Percentiles rank a stretch among this genome's conserved stretches.
These are phyloP conservation scores for Podarcis siculus DNA, from an alignment of 2,797 vertebrate genomes.

Conservation along the genomic window DNA sequence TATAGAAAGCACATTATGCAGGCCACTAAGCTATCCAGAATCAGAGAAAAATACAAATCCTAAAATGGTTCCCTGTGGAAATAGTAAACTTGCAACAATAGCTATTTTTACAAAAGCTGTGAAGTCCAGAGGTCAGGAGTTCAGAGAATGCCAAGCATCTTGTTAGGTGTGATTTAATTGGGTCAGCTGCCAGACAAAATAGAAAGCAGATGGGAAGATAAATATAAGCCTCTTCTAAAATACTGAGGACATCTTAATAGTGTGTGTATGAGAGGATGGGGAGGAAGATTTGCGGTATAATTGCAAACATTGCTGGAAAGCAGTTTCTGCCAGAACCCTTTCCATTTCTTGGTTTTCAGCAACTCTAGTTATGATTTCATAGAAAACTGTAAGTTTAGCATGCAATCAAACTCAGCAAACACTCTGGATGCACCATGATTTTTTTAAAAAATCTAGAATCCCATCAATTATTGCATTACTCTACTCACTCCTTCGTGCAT, in stretches of 20 bases:
- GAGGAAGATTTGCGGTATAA: not conserved
- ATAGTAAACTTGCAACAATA: not conserved
- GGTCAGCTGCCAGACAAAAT: not conserved
- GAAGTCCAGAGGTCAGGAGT: not conserved
- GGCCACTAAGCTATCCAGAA: not conserved
- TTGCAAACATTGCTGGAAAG: not conserved
- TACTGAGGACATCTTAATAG: not conserved
- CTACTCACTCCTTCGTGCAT: not conserved
- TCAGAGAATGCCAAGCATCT: not conserved
- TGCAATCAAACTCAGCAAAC: not conserved
- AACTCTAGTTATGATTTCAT: not conserved
- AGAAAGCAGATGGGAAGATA: not conserved
- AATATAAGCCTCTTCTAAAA: not conserved
- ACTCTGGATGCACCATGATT: not conserved
- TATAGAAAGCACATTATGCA: not conserved
- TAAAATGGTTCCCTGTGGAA: not conserved
- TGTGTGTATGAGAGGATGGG: not conserved
- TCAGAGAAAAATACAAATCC: not conserved
- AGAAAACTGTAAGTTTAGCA: not conserved
- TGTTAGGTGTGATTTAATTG: not conserved
- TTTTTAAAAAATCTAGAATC: not conserved
- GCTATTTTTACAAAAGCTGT: not conserved
- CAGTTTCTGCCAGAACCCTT: not conserved
- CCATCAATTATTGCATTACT: not conserved
- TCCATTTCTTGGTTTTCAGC: not conserved